Base-by-base conservation (phyloP, 2,113 vertebrate species). In the Podarcis cretensis region DNA sequence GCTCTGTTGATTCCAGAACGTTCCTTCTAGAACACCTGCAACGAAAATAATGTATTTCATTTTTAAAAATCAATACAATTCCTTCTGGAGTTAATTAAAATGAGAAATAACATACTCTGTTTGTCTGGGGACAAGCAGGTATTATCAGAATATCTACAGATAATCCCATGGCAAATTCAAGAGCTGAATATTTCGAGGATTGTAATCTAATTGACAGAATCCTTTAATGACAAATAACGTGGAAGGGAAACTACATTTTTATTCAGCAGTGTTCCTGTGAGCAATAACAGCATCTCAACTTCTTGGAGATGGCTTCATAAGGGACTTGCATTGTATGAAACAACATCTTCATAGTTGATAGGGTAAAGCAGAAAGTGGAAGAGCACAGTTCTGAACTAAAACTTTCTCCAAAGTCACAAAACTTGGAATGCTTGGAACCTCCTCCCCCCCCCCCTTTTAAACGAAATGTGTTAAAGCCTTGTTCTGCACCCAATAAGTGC, bases 51-150 rank as follows among this genome's bases (percentile, higher is more conserved):
- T 2, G 69, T 6, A 77, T 0, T 54, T 37, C 7, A n/a, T 73
- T 73, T 76, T 65, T 20, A 37, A 82, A 86, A 79, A 86, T 79
- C 63, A 69, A 79, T 79, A n/a, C 10, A 68, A 77, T 66, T 23
- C 40, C 81, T 57, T 57, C 43, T 76, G 66, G 16, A 71, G 7
- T 83, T 82, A 83, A 83, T 83, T 87, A 69, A 69, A 81, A 63
- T 63, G 35, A 25, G 48, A 83, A 78, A 16, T 79, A 89, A 84
- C 0, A 23, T 75, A 73, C 35, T 85, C 7, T 0, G 0, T 85
- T 69, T 87, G 4, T 48, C 76, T 89, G 5, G 1, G 87, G 87
- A 37, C 40, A 54, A 1, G 48, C 6, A 57, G 27, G 7, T 66
- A 79, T 54, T 84, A 84, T 30, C n/a, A 65, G 20, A 57, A 8